These are phyloP conservation scores for Agraylea sexmaculata DNA, from an alignment of 1,140 invertebrate genomes.

Conservation along the genomic window DNA sequence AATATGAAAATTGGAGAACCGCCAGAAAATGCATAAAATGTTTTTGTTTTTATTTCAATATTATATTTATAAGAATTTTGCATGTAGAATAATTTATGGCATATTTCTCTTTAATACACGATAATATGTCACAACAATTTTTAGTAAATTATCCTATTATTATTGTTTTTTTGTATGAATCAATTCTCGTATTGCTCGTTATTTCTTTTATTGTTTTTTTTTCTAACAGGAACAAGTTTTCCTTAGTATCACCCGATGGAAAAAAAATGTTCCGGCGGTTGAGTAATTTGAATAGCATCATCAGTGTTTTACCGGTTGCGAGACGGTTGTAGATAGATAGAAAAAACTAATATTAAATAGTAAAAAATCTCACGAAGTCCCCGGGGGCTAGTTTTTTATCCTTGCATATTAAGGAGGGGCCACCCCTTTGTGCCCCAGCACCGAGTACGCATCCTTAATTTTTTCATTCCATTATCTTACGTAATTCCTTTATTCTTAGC, in stretches of 20 bases:
- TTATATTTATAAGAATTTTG: neutral
- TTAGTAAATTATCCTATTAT: too few species aligned
- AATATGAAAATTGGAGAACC: too few species aligned
- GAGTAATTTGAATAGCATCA: neutral
- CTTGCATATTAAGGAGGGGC: conserved; percentile 3
- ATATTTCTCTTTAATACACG: neutral
- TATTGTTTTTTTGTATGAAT: too few species aligned
- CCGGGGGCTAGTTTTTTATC: conserved; percentile 9
- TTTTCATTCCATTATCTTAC: conserved; percentile 17
- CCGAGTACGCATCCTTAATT: conserved; percentile 16
- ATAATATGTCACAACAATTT: conserved; percentile 1
- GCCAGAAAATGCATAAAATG: too few species aligned
- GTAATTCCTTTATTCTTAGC: conserved; percentile 15
- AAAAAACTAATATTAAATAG: conserved; percentile 5
- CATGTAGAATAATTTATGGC: neutral
- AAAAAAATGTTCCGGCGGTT: conserved; percentile 7
- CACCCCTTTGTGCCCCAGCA: conserved; percentile 1
- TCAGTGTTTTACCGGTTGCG: too few species aligned
- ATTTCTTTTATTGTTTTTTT: conserved; percentile 9
- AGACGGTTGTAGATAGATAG: too few species aligned
- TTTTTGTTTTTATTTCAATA: too few species aligned
- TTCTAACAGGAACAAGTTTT: neutral
- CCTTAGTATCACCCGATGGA: neutral
- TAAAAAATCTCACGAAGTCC: conserved; percentile 2
- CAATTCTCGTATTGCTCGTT: too few species aligned